Evolutionary conservation across 2,113 vertebrate genomes (phyloP).

Genomic region (Elaphurus davidianus): DNA sequence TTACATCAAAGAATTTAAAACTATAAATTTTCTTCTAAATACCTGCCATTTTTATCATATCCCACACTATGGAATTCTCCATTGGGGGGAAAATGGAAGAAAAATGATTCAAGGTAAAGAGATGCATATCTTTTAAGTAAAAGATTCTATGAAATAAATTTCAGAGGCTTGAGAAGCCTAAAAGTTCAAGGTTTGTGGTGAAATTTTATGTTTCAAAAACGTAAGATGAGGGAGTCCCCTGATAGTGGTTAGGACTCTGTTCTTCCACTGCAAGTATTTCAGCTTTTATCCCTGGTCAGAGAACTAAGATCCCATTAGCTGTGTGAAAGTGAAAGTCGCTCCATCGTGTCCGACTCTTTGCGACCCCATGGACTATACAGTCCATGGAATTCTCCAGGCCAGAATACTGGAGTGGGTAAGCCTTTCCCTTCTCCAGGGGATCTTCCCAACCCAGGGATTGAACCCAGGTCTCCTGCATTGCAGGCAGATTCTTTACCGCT

Average conservation of each 20-base stretch:
- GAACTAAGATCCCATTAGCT: background rate
- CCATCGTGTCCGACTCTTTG: accelerated
- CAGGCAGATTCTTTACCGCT: background rate
- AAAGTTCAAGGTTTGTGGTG: background rate
- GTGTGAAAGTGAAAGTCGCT: background rate
- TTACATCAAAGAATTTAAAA: background rate
- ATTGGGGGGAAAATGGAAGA: background rate
- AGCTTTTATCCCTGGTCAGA: background rate
- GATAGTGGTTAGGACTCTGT: background rate
- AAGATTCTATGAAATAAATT: background rate
- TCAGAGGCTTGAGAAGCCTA: background rate
- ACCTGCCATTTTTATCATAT: background rate
- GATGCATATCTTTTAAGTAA: background rate
- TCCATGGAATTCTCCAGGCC: background rate
- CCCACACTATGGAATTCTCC: background rate
- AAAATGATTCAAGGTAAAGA: background rate
- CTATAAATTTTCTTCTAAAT: background rate
- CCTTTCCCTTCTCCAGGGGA: background rate
- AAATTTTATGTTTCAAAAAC: constrained; percentile 2
- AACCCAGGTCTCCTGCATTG: background rate
- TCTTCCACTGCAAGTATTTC: background rate
- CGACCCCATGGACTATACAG: background rate
- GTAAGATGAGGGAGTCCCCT: background rate
- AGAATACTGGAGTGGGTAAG: background rate
- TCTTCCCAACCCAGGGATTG: background rate